Conservation (phyloP, 2,797 vertebrate genomes). For the Enteromius afrohamiltoni region DNA sequence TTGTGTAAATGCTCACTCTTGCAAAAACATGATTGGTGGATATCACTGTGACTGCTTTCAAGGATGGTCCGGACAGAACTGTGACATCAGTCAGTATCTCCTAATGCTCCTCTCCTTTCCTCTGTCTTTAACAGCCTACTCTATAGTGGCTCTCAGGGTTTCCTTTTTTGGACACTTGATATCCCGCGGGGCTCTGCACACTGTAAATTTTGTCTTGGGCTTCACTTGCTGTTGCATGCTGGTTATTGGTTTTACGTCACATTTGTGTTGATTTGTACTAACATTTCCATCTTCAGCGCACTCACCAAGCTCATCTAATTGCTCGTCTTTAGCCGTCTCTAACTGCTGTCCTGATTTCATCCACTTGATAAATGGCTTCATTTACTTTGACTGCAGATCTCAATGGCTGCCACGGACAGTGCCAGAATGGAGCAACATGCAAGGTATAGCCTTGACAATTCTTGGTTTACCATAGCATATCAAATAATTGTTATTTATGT, state of each 20-base stretch:
- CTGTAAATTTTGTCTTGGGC: slow-evolving; percentile 34
- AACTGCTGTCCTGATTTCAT: slow-evolving; percentile 48
- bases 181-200: slow-evolving; percentile 38
- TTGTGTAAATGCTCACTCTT: slow-evolving; percentile 93
- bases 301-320: slow-evolving; percentile 41
- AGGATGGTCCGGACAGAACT: slow-evolving; percentile 97
- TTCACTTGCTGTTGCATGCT: slow-evolving; percentile 60
- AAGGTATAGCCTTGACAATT: slow-evolving; percentile 76
- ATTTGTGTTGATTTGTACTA: slow-evolving; percentile 43
- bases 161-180: slow-evolving; percentile 46
- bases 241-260: slow-evolving; percentile 33
- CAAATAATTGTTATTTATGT: neutral
- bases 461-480: neutral
- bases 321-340: slow-evolving; percentile 41
- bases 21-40: slow-evolving; percentile 99
- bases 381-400: slow-evolving; percentile 73
- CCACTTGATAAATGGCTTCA: slow-evolving; percentile 43
- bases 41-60: slow-evolving; percentile 97
- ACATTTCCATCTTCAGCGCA: slow-evolving; percentile 42
- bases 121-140: slow-evolving; percentile 30
- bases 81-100: slow-evolving; percentile 98
- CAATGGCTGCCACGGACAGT: slow-evolving; percentile 86
- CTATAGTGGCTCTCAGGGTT: slow-evolving; percentile 53
- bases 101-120: slow-evolving; percentile 51
- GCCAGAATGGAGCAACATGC: slow-evolving; percentile 90